Conservation (phyloP, 2,888 invertebrate genomes). For the Drosophila robusta region DNA sequence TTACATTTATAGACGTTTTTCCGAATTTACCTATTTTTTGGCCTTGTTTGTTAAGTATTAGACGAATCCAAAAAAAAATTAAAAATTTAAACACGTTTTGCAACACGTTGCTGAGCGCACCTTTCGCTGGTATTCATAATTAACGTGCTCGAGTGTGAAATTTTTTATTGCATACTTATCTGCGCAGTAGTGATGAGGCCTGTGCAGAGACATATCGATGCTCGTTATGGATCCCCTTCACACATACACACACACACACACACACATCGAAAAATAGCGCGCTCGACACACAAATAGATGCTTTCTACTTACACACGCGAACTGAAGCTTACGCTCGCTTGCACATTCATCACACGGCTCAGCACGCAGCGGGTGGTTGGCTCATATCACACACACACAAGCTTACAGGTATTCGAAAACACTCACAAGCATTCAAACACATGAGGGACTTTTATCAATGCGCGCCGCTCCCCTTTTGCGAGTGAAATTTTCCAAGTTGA, state of each 20-base stretch:
- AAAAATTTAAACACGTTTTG: neutral
- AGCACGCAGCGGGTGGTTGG: conserved; percentile 57
- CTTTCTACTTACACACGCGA: conserved; percentile 51
- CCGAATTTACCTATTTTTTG: neutral
- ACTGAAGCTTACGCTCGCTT: conserved; percentile 72
- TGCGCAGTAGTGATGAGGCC: conserved; percentile 28
- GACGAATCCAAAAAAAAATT: conserved; percentile 11
- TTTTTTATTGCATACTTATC: conserved; percentile 78
- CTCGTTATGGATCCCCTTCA: conserved; percentile 57
- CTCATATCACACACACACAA: conserved; percentile 13
- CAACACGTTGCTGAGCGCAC: conserved; percentile 18
- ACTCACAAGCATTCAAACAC: conserved; percentile 28
- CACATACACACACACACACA: conserved; percentile 17
- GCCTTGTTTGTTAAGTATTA: neutral
- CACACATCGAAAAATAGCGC: conserved; percentile 16
- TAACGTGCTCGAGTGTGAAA: conserved; percentile 75
- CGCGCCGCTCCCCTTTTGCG: conserved; percentile 32
- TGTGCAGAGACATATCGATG: conserved; percentile 46
- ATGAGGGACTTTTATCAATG: conserved; percentile 58
- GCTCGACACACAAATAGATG: conserved; percentile 41
- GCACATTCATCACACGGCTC: conserved; percentile 78
- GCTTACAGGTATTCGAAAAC: conserved; percentile 22
- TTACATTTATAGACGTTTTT: too few species aligned
- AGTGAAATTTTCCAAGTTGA: conserved; percentile 68
- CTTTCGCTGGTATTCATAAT: conserved; percentile 46